Percentiles rank a stretch among this genome's conserved stretches.
phyloP scores from a whole-genome alignment of 2,113 vertebrate genomes.

The Thamnaconus septentrionalis region DNA sequence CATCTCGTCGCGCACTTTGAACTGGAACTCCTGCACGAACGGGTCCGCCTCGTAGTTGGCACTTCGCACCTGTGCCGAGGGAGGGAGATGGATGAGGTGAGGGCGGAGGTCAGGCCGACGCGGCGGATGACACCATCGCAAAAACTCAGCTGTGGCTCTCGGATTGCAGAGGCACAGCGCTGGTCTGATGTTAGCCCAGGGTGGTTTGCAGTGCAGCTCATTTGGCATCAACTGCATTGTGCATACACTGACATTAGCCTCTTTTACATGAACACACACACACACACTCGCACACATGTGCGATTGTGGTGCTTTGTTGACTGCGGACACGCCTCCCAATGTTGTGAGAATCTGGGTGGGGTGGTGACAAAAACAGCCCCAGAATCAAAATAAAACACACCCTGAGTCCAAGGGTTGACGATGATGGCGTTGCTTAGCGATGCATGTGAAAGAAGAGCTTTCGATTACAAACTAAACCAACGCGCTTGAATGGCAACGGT shows the following conservation, averaged over 20 bases:
- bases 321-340: conserved; percentile 9
- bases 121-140: neutral
- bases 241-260: conserved; percentile 15
- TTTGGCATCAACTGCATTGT: conserved; percentile 15
- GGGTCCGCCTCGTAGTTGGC: conserved; percentile 98
- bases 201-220: conserved; percentile 19
- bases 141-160: neutral
- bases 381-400: too few species aligned
- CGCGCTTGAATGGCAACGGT: too few species aligned
- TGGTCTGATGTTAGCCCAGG: conserved; percentile 43
- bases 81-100: too few species aligned
- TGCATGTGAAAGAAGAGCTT: too few species aligned
- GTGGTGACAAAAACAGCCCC: conserved; percentile 28
- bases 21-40: conserved; percentile 97
- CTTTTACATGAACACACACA: neutral
- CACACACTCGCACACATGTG: conserved; percentile 30
- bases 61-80: conserved; percentile 86
- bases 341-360: conserved; percentile 24
- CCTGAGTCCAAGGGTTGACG: too few species aligned
- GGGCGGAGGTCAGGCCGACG: neutral
- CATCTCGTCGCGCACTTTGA: conserved; percentile 98
- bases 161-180: conserved; percentile 7
- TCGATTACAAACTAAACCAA: too few species aligned
- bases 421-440: too few species aligned
- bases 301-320: conserved; percentile 28